Evolutionary conservation across 2,797 vertebrate genomes (phyloP).

Genomic region (Coregonus ussuriensis): DNA sequence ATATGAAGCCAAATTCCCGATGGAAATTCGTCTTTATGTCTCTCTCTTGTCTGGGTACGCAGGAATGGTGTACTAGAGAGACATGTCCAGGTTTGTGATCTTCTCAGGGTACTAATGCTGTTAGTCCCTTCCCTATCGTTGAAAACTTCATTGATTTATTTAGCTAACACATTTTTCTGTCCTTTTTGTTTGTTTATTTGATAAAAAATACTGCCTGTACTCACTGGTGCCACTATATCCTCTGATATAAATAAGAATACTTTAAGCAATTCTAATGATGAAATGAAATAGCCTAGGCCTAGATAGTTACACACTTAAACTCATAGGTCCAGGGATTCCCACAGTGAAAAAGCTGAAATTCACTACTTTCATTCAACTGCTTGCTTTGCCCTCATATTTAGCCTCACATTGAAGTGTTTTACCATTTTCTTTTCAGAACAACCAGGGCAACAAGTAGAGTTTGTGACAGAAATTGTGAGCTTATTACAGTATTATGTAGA

Average conservation of each 20-base stretch:
- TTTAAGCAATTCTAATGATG: neutral
- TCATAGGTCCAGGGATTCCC: too few species aligned
- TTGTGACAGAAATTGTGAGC: too few species aligned
- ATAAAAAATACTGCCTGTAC: neutral
- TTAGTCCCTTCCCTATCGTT: constrained; percentile 1
- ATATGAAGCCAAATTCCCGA: constrained; percentile 34
- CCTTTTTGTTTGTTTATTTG: neutral
- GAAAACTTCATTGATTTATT: neutral
- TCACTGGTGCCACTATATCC: neutral
- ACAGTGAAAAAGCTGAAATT: too few species aligned
- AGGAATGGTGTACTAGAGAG: neutral
- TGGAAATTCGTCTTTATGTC: constrained; percentile 18
- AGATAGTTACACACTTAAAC: neutral
- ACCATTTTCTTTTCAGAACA: too few species aligned
- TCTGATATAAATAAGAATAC: neutral
- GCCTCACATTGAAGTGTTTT: too few species aligned
- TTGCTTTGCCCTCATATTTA: too few species aligned
- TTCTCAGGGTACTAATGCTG: neutral
- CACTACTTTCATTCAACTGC: too few species aligned
- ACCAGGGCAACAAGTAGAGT: too few species aligned
- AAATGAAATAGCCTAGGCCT: neutral
- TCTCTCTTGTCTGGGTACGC: neutral
- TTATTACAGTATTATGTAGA: too few species aligned
- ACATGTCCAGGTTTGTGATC: neutral
- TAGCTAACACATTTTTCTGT: neutral